These are phyloP conservation scores for Pyrocoelia pectoralis DNA, from an alignment of 2,888 invertebrate species.

Conservation along the genomic window DNA sequence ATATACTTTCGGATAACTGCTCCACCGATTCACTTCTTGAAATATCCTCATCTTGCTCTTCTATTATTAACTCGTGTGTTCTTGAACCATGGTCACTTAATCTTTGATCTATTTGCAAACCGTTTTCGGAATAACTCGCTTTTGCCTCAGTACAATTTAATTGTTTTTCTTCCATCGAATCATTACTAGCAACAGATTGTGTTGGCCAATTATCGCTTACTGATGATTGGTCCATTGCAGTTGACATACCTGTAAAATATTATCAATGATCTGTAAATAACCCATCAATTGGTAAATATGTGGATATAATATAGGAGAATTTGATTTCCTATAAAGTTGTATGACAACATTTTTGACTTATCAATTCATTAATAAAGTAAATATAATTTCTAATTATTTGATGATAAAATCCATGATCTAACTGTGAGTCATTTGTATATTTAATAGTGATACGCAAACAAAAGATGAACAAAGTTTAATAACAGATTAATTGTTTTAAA, in stretches of 20 bases:
- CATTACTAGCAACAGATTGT: constrained; percentile 68
- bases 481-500: background rate
- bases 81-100: constrained; percentile 55
- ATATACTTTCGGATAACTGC: constrained; percentile 59
- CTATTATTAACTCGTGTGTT: constrained; percentile 64
- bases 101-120: constrained; percentile 54
- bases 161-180: constrained; percentile 61
- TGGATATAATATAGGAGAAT: no score
- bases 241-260: constrained; percentile 61
- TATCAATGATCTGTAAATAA: no score
- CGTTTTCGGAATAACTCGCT: constrained; percentile 40
- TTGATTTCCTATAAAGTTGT: no score
- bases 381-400: no score
- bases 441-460: background rate
- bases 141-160: constrained; percentile 36
- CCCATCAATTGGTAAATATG: no score
- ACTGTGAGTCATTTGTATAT: background rate
- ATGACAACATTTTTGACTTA: no score
- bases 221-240: constrained; percentile 79
- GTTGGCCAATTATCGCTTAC: constrained; percentile 79
- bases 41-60: constrained; percentile 64
- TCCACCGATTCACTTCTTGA: constrained; percentile 63
- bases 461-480: background rate
- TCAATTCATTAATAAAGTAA: no score
- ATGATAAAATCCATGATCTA: background rate